Evolutionary conservation across 2,888 invertebrate species (phyloP).

Genomic region (Synanthedon formicaeformis): DNA sequence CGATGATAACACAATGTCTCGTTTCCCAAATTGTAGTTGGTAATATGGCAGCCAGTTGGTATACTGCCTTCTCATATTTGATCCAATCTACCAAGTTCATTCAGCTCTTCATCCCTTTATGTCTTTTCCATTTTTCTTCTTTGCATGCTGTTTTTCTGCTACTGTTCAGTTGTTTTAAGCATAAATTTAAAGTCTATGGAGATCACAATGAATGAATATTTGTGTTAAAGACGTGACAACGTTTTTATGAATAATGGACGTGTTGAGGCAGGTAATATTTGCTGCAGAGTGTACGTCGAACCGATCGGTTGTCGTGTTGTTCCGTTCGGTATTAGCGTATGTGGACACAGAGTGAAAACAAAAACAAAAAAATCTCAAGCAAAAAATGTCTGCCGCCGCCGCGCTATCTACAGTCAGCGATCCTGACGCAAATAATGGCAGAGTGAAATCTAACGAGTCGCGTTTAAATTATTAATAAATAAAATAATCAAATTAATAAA

Average conservation of each 20-base stretch:
- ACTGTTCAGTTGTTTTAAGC: no score
- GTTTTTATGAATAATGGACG: neutral
- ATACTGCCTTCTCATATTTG: no score
- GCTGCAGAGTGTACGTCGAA: neutral
- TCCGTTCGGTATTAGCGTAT: constrained; percentile 40
- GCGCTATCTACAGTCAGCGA: constrained; percentile 59
- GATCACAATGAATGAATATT: no score
- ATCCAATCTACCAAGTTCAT: no score
- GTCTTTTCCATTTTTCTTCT: no score
- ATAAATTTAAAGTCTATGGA: no score
- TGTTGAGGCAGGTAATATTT: neutral
- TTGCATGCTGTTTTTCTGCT: no score
- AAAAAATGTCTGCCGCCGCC: constrained; percentile 43
- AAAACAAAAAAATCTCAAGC: constrained; percentile 34
- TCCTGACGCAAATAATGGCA: constrained; percentile 54
- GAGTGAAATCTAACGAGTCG: constrained; percentile 21
- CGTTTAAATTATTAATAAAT: neutral
- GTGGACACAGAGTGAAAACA: constrained; percentile 41
- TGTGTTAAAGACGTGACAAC: neutral
- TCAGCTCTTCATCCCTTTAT: no score
- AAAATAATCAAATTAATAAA: no score
- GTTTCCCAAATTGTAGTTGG: no score
- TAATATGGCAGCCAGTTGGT: no score
- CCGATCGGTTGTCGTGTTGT: constrained; percentile 17
- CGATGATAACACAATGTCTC: no score